These are phyloP conservation scores for Drosophila virilis DNA, from an alignment of 1,140 invertebrate genomes.

Conservation along the genomic window DNA sequence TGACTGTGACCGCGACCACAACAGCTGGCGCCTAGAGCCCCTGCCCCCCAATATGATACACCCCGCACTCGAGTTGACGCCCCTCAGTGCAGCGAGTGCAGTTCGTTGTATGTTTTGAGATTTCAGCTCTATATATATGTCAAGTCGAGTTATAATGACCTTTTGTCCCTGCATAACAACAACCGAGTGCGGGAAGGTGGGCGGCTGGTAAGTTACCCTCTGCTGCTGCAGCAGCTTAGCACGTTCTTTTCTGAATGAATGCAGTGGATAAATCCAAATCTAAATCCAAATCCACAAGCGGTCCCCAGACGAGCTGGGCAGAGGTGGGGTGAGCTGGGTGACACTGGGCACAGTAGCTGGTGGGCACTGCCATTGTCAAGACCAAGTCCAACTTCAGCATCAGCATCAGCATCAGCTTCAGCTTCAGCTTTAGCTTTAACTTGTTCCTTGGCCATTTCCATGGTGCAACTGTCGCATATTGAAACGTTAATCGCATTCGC, in stretches of 20 bases:
- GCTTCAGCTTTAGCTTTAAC: neutral
- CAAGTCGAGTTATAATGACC: slow-evolving; percentile 64
- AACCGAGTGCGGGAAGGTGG: neutral
- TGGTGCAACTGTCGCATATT: slow-evolving; percentile 72
- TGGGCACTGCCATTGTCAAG: slow-evolving; percentile 17
- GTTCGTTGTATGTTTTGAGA: slow-evolving; percentile 18
- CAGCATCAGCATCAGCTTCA: neutral
- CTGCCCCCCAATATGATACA: neutral
- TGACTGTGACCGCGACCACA: slow-evolving; percentile 10
- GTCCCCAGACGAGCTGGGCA: slow-evolving; percentile 25
- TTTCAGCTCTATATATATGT: slow-evolving; percentile 8
- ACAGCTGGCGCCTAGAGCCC: slow-evolving; percentile 8
- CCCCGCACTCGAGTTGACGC: no score
- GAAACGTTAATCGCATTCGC: slow-evolving; percentile 74
- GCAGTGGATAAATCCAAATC: slow-evolving; percentile 38
- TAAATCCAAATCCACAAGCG: slow-evolving; percentile 52
- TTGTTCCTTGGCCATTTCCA: slow-evolving; percentile 25
- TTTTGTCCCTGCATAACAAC: slow-evolving; percentile 39
- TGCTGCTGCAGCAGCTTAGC: slow-evolving; percentile 43
- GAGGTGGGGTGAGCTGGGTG: neutral
- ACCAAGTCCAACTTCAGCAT: neutral
- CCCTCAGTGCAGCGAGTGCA: slow-evolving; percentile 10
- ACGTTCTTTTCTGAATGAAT: slow-evolving; percentile 59
- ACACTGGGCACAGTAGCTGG: neutral
- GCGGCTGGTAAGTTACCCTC: no score